Conservation (phyloP, 2,797 vertebrate species). For the Chromis chromis region DNA sequence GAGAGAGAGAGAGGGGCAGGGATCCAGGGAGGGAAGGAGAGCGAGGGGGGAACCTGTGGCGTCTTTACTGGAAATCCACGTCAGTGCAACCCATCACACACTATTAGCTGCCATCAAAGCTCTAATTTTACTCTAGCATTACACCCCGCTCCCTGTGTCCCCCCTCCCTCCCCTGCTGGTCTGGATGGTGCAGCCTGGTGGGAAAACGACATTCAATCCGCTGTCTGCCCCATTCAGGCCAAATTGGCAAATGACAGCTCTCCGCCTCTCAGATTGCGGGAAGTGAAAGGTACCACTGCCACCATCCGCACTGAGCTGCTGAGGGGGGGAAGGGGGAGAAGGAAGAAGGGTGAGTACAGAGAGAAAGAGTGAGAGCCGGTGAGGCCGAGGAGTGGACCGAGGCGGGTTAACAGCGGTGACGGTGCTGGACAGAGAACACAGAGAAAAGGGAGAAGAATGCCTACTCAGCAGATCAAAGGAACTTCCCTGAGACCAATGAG, state of each 20-base stretch:
- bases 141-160: constrained; percentile 78
- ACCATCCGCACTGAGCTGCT: constrained; percentile 51
- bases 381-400: constrained; percentile 58
- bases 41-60: constrained; percentile 76
- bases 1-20: constrained; percentile 2
- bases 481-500: constrained; percentile 58
- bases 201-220: constrained; percentile 95
- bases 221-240: constrained; percentile 84
- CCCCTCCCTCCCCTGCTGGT: constrained; percentile 84
- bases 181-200: constrained; percentile 90
- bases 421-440: constrained; percentile 68
- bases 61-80: constrained; percentile 86
- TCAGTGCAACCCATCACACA: constrained; percentile 87
- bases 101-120: constrained; percentile 90
- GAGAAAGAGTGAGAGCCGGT: constrained; percentile 37
- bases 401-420: constrained; percentile 76
- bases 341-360: constrained; percentile 30
- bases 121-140: constrained; percentile 92
- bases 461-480: constrained; percentile 78
- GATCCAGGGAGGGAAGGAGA: not conserved
- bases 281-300: constrained; percentile 81
- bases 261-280: constrained; percentile 86
- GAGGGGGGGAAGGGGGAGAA: constrained; percentile 24
- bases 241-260: constrained; percentile 95
- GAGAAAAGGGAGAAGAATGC: constrained; percentile 69